Base-by-base conservation (phyloP, 2,113 vertebrate species). In the Chamaetylas fuelleborni region DNA sequence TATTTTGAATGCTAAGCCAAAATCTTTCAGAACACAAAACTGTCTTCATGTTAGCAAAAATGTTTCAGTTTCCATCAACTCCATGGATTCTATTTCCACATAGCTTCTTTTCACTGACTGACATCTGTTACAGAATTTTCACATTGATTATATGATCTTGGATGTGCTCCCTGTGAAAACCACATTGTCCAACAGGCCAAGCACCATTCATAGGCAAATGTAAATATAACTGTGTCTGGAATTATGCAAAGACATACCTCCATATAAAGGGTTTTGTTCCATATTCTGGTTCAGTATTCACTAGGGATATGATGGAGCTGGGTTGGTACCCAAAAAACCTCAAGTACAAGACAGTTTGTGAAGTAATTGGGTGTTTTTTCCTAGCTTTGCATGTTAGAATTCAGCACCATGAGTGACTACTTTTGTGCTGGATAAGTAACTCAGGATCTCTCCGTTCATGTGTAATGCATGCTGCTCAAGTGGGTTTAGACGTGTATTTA, bases 1-100 rank as follows among this genome's bases (percentile, higher is more conserved):
- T 43, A 80, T 76, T 86, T 79, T 72, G 38, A 83, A 72, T 25
- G 58, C 26, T 43, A 80, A 92, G 50, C 24, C 58, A 88, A 76
- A 88, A 60, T 76, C 61, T 88, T 77, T 76, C 38, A 29, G 80
- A 93, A 69, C 25, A 38, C 43, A 65, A 34, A 58, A 45, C 8
- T 26, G 18, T 61, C 53, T 50, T 67, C 23, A 23, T 62, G 54
- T 38, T 62, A 92, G 29, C 14, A 82, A 90, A 94, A 92, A 64
- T 18, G 22, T 16, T 85, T 67, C 9, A 24, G 9, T 67, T 93
- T n/a, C 22, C 14, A 43, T 72, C 81, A 56, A 28, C 43, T 60
- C 56, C 28, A 56, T 19, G 5, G 15, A 51, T n/a, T 74, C 43
- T 58, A 28, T 60, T 87, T 2, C 1, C 29, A 79, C 16, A 33